Evolutionary conservation across 1,140 invertebrate species (phyloP).

Genomic region (Andricus grossulariae): DNA sequence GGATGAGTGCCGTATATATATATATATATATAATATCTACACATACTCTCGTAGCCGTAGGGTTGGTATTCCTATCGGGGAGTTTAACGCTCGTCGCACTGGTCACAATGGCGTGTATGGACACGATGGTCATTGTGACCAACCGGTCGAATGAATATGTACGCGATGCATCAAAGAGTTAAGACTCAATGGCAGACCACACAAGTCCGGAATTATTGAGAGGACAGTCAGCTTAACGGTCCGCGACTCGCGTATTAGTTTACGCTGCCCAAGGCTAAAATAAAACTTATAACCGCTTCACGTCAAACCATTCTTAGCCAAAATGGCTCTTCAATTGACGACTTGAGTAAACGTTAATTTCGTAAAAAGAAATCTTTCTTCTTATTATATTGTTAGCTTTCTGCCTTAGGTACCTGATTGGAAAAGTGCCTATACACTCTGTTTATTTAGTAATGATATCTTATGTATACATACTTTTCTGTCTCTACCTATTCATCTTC

Average conservation of each 20-base stretch:
- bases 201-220: constrained; percentile 62
- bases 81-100: constrained; percentile 63
- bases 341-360: too few relatives aligned
- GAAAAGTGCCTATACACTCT: too few relatives aligned
- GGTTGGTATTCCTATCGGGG: constrained; percentile 44
- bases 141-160: constrained; percentile 61
- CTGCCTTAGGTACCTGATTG: too few relatives aligned
- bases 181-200: constrained; percentile 66
- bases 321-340: too few relatives aligned
- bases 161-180: constrained; percentile 66
- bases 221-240: constrained; percentile 64
- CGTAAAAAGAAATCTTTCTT: too few relatives aligned
- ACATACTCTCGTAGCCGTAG: constrained; percentile 16
- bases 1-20: constrained; percentile 32
- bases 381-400: too few relatives aligned
- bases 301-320: not conserved
- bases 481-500: too few relatives aligned
- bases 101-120: constrained; percentile 63
- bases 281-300: not conserved
- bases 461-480: too few relatives aligned
- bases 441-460: too few relatives aligned
- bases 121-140: constrained; percentile 63
- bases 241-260: constrained; percentile 51
- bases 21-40: not conserved
- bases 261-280: constrained; percentile 40